Conservation (phyloP, 2,888 invertebrate species). For the Sinotaia quadrata region DNA sequence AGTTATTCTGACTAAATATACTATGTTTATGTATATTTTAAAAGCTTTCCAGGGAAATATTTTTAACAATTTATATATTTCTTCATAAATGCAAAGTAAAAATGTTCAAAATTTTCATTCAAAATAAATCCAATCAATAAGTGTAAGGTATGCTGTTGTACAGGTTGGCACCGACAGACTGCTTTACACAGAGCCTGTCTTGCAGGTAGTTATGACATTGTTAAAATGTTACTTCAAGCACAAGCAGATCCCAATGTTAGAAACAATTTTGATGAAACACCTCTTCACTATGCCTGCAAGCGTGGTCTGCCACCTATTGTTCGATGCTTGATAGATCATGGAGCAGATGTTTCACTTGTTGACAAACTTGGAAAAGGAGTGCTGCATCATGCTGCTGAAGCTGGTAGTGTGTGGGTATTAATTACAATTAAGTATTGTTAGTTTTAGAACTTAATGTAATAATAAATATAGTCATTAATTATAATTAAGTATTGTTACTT, state of each 20-base stretch:
- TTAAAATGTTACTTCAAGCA: conserved; percentile 55
- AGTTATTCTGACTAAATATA: no score
- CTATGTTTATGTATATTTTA: no score
- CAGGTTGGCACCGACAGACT: conserved; percentile 68
- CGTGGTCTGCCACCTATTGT: conserved; percentile 61
- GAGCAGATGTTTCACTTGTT: conserved; percentile 52
- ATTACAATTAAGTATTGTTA: not conserved
- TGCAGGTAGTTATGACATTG: conserved; percentile 54
- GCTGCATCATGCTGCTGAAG: conserved; percentile 66
- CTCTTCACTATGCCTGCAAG: conserved; percentile 68
- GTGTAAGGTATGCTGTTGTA: no score
- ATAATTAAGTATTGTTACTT: no score
- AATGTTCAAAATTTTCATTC: no score
- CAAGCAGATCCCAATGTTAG: conserved; percentile 64
- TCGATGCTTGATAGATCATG: conserved; percentile 55
- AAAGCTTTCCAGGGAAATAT: no score
- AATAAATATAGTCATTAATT: not conserved
- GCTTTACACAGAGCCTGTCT: conserved; percentile 67
- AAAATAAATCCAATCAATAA: no score
- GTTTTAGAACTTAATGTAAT: not conserved
- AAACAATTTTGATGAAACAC: conserved; percentile 66
- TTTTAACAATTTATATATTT: no score
- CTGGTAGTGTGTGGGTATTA: conserved; percentile 67
- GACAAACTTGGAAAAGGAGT: conserved; percentile 60
- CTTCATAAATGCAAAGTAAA: no score